A percentile compares a stretch with the other conserved stretches of the same genome.
These are phyloP conservation scores for Gymnobelideus leadbeateri DNA, from an alignment of 2,113 vertebrate genomes.

Conservation along the genomic window DNA sequence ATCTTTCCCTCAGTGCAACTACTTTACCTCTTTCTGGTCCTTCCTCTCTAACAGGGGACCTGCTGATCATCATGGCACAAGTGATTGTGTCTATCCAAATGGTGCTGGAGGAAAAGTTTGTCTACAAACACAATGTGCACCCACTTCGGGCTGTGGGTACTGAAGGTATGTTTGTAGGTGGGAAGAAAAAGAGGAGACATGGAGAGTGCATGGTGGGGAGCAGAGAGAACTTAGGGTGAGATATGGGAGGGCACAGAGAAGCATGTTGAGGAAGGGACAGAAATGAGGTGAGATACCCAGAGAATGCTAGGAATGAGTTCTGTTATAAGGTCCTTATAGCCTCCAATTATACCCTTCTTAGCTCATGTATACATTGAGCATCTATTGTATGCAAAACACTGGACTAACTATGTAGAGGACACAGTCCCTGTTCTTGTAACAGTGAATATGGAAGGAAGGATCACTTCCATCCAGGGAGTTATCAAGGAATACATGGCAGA, in stretches of 20 bases:
- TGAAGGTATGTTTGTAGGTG: constrained; percentile 85
- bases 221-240: background rate
- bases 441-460: background rate
- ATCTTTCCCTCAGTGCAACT: background rate
- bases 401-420: background rate
- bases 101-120: constrained; percentile 97
- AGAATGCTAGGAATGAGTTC: background rate
- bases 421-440: background rate
- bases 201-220: accelerated
- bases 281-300: background rate
- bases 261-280: background rate
- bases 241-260: background rate
- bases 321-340: background rate
- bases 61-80: constrained; percentile 95
- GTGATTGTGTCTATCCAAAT: constrained; percentile 93
- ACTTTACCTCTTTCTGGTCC: background rate
- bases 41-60: constrained; percentile 87
- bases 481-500: background rate
- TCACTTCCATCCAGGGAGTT: background rate
- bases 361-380: background rate
- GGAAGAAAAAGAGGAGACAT: background rate
- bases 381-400: background rate
- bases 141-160: constrained; percentile 93
- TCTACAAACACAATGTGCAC: constrained; percentile 94
- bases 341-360: background rate